Conservation (phyloP, 2,113 vertebrate genomes). For the Chionomys nivalis region DNA sequence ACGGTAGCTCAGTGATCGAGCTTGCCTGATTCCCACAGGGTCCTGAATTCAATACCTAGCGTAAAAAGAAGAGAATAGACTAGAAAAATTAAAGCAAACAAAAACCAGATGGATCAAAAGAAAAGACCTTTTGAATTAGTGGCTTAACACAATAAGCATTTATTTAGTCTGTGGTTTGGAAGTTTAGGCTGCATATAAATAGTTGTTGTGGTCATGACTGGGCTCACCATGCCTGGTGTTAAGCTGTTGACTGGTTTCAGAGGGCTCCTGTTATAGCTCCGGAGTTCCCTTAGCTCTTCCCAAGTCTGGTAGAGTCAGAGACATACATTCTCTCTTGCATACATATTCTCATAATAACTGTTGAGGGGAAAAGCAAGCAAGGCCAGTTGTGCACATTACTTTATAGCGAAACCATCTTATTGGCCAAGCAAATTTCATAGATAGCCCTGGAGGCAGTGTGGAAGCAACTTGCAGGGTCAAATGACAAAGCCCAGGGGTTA, state of each 20-base stretch:
- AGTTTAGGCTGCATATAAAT: neutral
- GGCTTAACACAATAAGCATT: neutral
- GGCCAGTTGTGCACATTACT: neutral
- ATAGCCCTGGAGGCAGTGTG: neutral
- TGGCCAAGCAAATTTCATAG: neutral
- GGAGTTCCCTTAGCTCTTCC: neutral
- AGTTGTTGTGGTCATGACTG: neutral
- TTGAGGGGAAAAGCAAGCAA: neutral
- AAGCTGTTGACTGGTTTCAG: neutral
- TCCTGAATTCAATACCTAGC: neutral
- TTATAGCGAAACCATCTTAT: neutral
- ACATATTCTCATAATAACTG: neutral
- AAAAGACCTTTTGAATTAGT: neutral
- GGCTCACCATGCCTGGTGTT: neutral
- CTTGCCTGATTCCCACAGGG: neutral
- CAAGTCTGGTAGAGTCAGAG: neutral
- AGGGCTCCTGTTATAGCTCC: neutral
- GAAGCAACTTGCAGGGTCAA: neutral
- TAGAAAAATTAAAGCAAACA: no score
- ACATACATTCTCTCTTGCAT: neutral
- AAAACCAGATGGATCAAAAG: neutral
- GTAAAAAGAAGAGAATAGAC: neutral
- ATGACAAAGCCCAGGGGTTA: neutral
- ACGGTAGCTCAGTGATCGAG: neutral
- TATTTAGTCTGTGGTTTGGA: constrained; percentile 23